A percentile compares a stretch with the other conserved stretches of the same genome.
These are phyloP conservation scores for Odontomyia ornata DNA, from an alignment of 2,888 invertebrate species.

Conservation along the genomic window DNA sequence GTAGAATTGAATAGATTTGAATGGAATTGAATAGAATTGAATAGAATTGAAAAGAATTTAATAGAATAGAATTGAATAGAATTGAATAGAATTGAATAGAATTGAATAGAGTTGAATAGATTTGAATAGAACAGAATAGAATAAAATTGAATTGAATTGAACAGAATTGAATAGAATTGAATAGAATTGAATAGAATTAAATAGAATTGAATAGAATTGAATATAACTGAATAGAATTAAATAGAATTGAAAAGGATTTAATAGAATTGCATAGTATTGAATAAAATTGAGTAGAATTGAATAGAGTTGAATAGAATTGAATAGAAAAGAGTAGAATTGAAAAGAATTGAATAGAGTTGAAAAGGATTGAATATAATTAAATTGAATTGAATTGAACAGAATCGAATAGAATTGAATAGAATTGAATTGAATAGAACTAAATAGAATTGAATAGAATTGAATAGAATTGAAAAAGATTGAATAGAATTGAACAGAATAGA, in stretches of 20 bases:
- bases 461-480: neutral
- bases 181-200: neutral
- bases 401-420: neutral
- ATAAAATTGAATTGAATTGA: neutral
- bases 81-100: neutral
- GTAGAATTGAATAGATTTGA: neutral
- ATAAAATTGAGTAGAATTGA: neutral
- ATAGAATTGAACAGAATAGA: neutral
- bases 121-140: neutral
- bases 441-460: neutral
- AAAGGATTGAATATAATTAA: too few species aligned
- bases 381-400: too few species aligned
- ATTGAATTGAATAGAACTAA: constrained; percentile 7
- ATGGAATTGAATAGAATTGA: neutral
- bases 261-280: neutral
- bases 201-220: constrained; percentile 8
- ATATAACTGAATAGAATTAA: neutral
- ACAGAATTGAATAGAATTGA: neutral
- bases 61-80: neutral
- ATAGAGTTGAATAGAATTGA: neutral
- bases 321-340: too few species aligned
- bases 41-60: neutral
- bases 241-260: neutral
- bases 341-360: too few species aligned
- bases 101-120: neutral